Percentiles rank a stretch among this genome's conserved stretches.
Evolutionary conservation across 2,113 vertebrate species (phyloP).

Genomic region (Carettochelys insculpta): DNA sequence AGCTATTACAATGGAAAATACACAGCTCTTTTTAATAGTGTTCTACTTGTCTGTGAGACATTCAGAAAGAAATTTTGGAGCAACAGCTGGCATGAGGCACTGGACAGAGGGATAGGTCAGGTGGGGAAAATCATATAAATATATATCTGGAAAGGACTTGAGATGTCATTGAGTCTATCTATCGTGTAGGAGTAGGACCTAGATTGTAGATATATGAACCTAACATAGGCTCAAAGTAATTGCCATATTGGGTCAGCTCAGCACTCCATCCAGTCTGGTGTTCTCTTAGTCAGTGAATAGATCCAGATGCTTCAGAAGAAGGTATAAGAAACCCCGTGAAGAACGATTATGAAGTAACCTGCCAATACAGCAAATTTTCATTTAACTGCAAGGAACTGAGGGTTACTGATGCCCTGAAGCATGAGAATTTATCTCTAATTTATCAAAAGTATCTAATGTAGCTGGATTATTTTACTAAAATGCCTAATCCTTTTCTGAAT

Average conservation of each 20-base stretch:
- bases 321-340: background rate
- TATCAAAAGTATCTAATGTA: background rate
- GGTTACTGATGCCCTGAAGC: background rate
- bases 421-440: background rate
- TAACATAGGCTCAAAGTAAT: background rate
- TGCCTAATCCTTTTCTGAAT: background rate
- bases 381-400: background rate
- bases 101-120: background rate
- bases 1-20: background rate
- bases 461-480: background rate
- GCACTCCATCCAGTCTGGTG: background rate
- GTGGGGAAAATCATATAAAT: background rate
- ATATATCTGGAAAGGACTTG: too few species aligned
- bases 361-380: background rate
- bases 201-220: background rate
- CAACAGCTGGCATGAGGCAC: background rate
- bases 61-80: background rate
- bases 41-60: background rate
- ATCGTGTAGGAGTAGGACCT: too few species aligned
- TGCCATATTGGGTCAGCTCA: background rate
- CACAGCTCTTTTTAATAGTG: background rate
- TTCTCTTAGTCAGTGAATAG: background rate
- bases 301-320: background rate
- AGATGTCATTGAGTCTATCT: too few species aligned
- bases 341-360: background rate